These are phyloP conservation scores for Caracal caracal DNA, from an alignment of 2,113 vertebrate species.

Conservation along the genomic window DNA sequence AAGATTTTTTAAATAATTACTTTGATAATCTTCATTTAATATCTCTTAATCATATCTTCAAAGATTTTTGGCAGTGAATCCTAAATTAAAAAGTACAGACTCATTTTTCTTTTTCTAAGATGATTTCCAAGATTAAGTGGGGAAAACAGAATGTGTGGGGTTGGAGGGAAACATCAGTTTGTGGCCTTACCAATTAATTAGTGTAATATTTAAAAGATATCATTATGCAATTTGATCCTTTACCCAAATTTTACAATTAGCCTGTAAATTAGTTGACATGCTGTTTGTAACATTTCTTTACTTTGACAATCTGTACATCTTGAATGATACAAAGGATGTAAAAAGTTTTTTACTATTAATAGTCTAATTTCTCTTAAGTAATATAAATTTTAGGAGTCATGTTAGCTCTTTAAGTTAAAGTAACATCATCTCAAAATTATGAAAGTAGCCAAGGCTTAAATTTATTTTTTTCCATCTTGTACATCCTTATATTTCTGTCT, in stretches of 20 bases:
- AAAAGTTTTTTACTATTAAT: background rate
- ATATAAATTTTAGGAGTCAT: background rate
- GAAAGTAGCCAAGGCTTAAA: background rate
- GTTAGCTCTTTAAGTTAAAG: background rate
- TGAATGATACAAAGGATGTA: background rate
- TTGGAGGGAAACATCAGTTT: background rate
- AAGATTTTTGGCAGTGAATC: background rate
- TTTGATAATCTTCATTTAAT: background rate
- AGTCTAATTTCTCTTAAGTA: background rate
- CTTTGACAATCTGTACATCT: background rate
- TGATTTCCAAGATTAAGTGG: background rate
- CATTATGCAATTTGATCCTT: background rate
- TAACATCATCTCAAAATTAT: background rate
- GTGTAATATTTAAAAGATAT: background rate
- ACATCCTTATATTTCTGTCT: background rate
- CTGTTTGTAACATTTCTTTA: background rate
- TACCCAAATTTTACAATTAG: background rate
- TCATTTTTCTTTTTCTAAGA: background rate
- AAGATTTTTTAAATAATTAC: background rate
- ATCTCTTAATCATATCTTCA: background rate
- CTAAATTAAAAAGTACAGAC: background rate
- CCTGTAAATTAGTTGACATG: background rate
- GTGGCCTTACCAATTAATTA: background rate
- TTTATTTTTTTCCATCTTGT: constrained; percentile 2
- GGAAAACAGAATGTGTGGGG: background rate